Evolutionary conservation across 2,797 vertebrate species (phyloP).

Genomic region (Sebastes oblongus): DNA sequence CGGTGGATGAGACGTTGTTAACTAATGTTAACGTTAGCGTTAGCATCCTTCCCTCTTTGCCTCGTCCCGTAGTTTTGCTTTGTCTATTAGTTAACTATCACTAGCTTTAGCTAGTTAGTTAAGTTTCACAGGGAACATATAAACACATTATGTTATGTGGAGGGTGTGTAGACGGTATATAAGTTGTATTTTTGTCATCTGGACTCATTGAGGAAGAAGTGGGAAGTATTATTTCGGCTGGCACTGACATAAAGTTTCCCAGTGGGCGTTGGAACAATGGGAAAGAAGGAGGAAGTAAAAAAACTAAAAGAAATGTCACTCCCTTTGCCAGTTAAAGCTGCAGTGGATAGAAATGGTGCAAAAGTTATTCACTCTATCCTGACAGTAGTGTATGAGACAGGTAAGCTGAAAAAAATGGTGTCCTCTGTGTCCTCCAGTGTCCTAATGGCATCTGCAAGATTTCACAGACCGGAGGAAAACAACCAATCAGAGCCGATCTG

Average conservation of each 20-base stretch:
- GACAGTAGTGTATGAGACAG: too few relatives aligned
- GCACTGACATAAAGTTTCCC: neutral
- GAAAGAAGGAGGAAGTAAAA: neutral
- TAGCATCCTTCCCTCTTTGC: rapidly evolving
- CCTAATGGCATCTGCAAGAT: too few relatives aligned
- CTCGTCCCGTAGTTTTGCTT: neutral
- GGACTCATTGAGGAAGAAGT: neutral
- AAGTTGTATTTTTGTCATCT: neutral
- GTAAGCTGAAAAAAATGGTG: too few relatives aligned
- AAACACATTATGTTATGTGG: neutral
- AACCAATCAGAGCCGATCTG: too few relatives aligned
- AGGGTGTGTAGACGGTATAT: neutral
- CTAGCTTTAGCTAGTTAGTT: neutral
- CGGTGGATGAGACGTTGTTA: neutral
- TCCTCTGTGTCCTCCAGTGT: too few relatives aligned
- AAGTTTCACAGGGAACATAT: neutral
- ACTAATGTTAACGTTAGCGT: neutral
- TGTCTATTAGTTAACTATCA: neutral
- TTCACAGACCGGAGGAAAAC: too few relatives aligned
- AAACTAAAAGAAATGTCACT: neutral
- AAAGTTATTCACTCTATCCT: too few relatives aligned
- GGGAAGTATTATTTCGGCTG: neutral
- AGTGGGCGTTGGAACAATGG: too few relatives aligned
- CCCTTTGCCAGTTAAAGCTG: too few relatives aligned
- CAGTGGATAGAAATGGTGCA: too few relatives aligned